Base-by-base conservation (phyloP, 2,113 vertebrate species). In the Sigmodon hispidus region DNA sequence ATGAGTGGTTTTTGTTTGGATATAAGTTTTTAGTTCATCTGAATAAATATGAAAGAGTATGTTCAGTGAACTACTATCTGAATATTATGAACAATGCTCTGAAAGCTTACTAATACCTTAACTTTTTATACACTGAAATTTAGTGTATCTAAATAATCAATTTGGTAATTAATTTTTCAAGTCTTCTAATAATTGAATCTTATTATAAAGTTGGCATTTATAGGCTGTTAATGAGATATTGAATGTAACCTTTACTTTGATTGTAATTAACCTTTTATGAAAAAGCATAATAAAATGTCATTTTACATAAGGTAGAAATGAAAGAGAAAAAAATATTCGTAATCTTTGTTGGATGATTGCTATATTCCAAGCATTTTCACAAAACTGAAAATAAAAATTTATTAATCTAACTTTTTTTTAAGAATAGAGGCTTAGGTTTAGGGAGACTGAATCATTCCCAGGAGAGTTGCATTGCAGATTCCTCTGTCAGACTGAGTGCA, bases 211-310 rank as follows among this genome's bases (percentile, higher is more conserved):
- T 59, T 73, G 40, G 69, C 40, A 89, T 69, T 63, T 92, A 36
- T 69, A 13, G 4, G 69, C 7, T 36, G 0, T 45, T 91, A 77
- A 90, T 5, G 91, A 29, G 52, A 69, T 70, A 70, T 34, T 87
- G 2, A 6, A 88, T 40, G 21, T 81, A 80, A 36, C 22, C 26
- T 93, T 95, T 92, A 81, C 8, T 89, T 69, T 89, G 67, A 55
- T 83, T 89, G 48, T 94, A 86, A 94, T 89, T 91, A 93, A 69
- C 13, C 7, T 73, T 92, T 81, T 43, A 13, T 15, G 12, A 65
- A 94, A 81, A 91, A 75, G 22, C 4, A 21, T 86, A 77, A 67
- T 50, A n/a, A 90, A 57, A 24, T 70, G 21, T 34, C n/a, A 83
- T 94, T 90, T 94, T 76, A 80, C n/a, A 63, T 92, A n/a, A 48